phyloP scores from a whole-genome alignment of 2,888 invertebrate genomes.

The Pristionchus exspectatus region DNA sequence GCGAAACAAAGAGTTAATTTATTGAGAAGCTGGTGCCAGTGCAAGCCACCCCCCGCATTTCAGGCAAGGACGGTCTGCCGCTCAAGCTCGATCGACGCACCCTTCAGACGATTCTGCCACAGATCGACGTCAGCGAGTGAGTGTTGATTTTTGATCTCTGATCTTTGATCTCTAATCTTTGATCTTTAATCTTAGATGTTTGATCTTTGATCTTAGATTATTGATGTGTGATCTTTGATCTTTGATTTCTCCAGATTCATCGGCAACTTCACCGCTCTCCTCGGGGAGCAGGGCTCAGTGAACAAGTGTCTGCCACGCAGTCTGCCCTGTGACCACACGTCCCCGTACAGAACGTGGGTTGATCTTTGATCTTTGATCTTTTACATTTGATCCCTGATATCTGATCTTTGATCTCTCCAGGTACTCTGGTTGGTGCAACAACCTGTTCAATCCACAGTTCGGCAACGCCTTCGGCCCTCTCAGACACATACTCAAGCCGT shows the following conservation, averaged over 20 bases:
- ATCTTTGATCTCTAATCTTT: not conserved
- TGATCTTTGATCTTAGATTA: not conserved
- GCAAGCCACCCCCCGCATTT: too few relatives aligned
- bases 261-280: slow-evolving; percentile 54
- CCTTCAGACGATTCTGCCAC: slow-evolving; percentile 34
- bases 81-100: slow-evolving; percentile 38
- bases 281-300: slow-evolving; percentile 23
- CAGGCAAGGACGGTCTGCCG: slow-evolving; percentile 50
- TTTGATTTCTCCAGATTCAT: slow-evolving; percentile 36
- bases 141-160: not conserved
- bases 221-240: not conserved
- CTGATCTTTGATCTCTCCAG: slow-evolving; percentile 59
- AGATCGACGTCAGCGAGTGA: slow-evolving; percentile 53
- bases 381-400: not conserved
- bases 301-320: slow-evolving; percentile 62
- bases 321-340: slow-evolving; percentile 77
- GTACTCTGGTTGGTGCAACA: slow-evolving; percentile 53
- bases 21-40: too few relatives aligned
- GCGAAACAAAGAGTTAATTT: too few relatives aligned
- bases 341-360: slow-evolving; percentile 59
- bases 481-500: slow-evolving; percentile 70
- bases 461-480: slow-evolving; percentile 74
- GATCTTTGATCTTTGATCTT: slow-evolving; percentile 5
- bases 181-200: not conserved
- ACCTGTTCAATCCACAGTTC: slow-evolving; percentile 62